Percentiles rank a stretch among this genome's conserved stretches.
Conservation (phyloP, 2,113 vertebrate species). For the Macrotis lagotis region DNA sequence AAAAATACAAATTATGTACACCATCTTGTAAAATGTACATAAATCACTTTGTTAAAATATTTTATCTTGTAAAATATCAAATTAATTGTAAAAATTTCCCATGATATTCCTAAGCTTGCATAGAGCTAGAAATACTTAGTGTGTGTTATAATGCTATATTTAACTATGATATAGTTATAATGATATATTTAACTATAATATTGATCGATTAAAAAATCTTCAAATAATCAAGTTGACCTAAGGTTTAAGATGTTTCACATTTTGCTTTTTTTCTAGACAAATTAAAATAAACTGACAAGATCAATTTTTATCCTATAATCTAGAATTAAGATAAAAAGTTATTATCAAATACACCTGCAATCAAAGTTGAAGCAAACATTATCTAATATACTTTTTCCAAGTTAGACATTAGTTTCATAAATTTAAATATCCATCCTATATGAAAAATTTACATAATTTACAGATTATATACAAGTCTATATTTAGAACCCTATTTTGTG, state of each 20-base stretch:
- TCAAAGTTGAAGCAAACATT: background rate
- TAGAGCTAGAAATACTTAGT: background rate
- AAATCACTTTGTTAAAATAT: constrained; percentile 40
- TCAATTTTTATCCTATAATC: constrained; percentile 46
- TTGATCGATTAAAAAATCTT: constrained; percentile 9
- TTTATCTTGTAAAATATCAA: constrained; percentile 49
- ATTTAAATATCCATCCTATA: background rate
- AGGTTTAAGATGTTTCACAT: constrained; percentile 25
- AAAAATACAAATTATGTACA: constrained; percentile 24
- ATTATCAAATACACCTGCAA: constrained; percentile 1
- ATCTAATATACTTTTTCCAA: background rate
- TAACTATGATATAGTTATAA: too few relatives aligned
- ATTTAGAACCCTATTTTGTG: constrained; percentile 44
- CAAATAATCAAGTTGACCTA: background rate
- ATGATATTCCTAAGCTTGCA: constrained; percentile 40
- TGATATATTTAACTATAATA: background rate
- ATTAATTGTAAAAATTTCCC: constrained; percentile 42
- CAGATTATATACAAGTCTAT: background rate
- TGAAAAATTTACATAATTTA: background rate
- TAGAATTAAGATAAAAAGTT: constrained; percentile 24
- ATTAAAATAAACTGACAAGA: constrained; percentile 18
- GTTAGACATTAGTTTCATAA: background rate
- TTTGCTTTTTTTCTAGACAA: constrained; percentile 1
- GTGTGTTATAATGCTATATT: constrained; percentile 34
- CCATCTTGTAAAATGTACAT: too few relatives aligned